These are phyloP conservation scores for Junonia oenone DNA, from an alignment of 2,888 invertebrate species.

Conservation along the genomic window DNA sequence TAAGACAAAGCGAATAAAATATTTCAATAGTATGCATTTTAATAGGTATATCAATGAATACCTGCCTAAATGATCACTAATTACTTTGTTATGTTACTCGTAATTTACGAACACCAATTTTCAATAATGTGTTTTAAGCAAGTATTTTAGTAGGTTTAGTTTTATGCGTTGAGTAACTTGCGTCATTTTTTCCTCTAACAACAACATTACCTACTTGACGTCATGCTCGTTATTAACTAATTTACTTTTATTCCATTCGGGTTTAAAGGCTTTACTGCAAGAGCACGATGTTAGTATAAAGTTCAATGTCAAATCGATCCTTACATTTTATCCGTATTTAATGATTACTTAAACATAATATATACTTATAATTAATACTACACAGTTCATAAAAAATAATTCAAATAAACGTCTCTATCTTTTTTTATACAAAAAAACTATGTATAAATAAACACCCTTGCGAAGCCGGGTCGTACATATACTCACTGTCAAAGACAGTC, in stretches of 20 bases:
- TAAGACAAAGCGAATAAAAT: neutral
- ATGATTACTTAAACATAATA: too few relatives aligned
- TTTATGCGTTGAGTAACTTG: slow-evolving; percentile 5
- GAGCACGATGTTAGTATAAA: slow-evolving; percentile 7
- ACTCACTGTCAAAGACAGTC: too few relatives aligned
- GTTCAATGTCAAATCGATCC: slow-evolving; percentile 10
- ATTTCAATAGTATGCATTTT: neutral
- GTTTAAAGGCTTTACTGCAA: slow-evolving; percentile 6
- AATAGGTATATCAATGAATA: neutral
- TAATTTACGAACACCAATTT: neutral
- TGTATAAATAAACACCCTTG: too few relatives aligned
- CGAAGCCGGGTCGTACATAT: too few relatives aligned
- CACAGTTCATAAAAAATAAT: too few relatives aligned
- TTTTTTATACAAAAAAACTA: too few relatives aligned
- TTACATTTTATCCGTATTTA: too few relatives aligned
- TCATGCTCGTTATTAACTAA: slow-evolving; percentile 23
- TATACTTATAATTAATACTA: too few relatives aligned
- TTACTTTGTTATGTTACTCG: slow-evolving; percentile 9
- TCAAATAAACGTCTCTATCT: too few relatives aligned
- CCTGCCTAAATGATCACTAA: slow-evolving; percentile 15
- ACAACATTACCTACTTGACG: slow-evolving; percentile 29
- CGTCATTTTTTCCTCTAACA: slow-evolving; percentile 19
- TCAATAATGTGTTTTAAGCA: slow-evolving; percentile 3
- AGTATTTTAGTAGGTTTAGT: neutral
- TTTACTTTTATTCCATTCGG: slow-evolving; percentile 9